Conservation (phyloP, 2,797 vertebrate species). For the Chaetodon trifasciatus region DNA sequence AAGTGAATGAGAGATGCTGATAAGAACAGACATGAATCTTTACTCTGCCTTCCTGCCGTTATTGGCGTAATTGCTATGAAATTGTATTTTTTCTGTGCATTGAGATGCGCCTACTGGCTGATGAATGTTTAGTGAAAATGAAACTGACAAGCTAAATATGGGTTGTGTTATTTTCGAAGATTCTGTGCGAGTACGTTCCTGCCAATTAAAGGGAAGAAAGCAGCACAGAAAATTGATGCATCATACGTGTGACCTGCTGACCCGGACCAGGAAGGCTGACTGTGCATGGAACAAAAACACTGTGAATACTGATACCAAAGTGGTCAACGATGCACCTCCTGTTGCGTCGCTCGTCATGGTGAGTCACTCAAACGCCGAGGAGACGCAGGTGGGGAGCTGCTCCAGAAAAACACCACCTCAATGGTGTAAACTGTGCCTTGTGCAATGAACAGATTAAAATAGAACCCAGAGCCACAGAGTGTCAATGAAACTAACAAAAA, state of each 20-base stretch:
- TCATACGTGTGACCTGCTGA: neutral
- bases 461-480: constrained; percentile 10
- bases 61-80: constrained; percentile 56
- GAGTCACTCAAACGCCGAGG: constrained; percentile 42
- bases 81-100: constrained; percentile 46
- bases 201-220: constrained; percentile 14
- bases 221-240: neutral
- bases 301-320: neutral
- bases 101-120: constrained; percentile 36
- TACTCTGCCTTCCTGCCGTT: constrained; percentile 32
- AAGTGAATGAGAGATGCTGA: constrained; percentile 39
- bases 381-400: neutral
- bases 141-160: constrained; percentile 61
- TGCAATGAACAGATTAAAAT: constrained; percentile 1
- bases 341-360: neutral
- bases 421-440: neutral
- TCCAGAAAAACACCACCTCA: constrained; percentile 22
- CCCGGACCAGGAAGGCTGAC: neutral
- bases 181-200: constrained; percentile 23
- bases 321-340: neutral
- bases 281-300: neutral
- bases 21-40: constrained; percentile 45
- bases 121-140: constrained; percentile 58
- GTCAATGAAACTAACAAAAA: constrained; percentile 15
- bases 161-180: neutral